phyloP scores from a whole-genome alignment of 2,797 vertebrate species.

The Parauchenoglanis punctatus region DNA sequence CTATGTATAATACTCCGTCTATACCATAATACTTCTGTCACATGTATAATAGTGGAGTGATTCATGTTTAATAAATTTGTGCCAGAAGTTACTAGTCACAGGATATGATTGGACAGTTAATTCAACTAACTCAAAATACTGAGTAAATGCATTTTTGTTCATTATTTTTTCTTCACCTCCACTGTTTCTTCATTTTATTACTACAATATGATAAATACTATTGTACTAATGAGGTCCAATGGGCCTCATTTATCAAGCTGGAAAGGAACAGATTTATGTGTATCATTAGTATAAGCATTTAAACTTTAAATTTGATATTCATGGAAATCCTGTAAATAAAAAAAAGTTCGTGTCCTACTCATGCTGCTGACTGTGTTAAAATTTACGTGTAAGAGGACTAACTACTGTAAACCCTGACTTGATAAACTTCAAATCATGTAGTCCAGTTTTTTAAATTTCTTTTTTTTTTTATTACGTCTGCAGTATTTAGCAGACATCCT shows the following conservation, averaged over 20 bases:
- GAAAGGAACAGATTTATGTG: background rate
- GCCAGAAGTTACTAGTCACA: background rate
- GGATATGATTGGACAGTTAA: background rate
- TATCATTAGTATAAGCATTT: background rate
- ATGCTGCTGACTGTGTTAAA: background rate
- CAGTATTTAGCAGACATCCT: background rate
- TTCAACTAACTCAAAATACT: background rate
- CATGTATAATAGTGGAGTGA: no score
- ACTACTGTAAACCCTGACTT: background rate
- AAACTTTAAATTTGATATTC: background rate
- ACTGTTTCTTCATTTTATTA: background rate
- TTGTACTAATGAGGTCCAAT: background rate
- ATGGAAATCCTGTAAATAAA: background rate
- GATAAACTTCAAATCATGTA: background rate
- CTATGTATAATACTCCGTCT: background rate
- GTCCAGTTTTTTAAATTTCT: background rate
- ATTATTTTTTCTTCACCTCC: no score
- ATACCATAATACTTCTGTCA: no score
- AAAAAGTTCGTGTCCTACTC: background rate
- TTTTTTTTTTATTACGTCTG: background rate
- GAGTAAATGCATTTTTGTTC: background rate
- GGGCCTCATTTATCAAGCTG: slow-evolving; percentile 1
- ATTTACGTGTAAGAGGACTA: background rate
- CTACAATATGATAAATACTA: background rate
- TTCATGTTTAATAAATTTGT: background rate